Conservation (phyloP, 2,113 vertebrate genomes). For the Gnathochromis pfefferi region DNA sequence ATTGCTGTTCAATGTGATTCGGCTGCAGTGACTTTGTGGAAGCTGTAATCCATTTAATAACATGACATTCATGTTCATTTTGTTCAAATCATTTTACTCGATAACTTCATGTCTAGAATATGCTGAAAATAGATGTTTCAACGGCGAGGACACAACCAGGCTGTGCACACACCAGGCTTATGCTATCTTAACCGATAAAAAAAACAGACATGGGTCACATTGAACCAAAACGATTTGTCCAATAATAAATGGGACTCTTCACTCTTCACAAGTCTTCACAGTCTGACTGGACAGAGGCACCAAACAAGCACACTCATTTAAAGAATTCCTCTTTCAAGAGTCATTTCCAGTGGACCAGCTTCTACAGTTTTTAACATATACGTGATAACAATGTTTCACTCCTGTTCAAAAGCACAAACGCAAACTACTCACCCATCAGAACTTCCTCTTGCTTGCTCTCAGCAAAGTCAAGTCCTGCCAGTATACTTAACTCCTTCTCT, state of each 20-base stretch:
- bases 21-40: neutral
- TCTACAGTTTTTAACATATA: neutral
- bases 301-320: neutral
- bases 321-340: neutral
- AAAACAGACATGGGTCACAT: rapidly evolving
- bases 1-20: neutral
- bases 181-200: neutral
- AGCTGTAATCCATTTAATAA: neutral
- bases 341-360: neutral
- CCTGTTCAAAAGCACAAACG: neutral
- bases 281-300: neutral
- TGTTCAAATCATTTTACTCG: neutral
- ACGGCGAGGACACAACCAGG: neutral
- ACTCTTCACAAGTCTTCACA: neutral
- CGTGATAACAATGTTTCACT: neutral
- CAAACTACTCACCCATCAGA: neutral
- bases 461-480: neutral
- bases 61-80: neutral
- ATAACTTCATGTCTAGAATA: neutral
- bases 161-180: neutral
- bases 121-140: neutral
- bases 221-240: neutral
- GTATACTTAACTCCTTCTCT: neutral
- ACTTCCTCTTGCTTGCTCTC: neutral
- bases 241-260: neutral